A percentile compares a stretch with the other conserved stretches of the same genome.
Conservation (phyloP, 2,888 invertebrate species). For the Leptodirus hochenwartii region DNA sequence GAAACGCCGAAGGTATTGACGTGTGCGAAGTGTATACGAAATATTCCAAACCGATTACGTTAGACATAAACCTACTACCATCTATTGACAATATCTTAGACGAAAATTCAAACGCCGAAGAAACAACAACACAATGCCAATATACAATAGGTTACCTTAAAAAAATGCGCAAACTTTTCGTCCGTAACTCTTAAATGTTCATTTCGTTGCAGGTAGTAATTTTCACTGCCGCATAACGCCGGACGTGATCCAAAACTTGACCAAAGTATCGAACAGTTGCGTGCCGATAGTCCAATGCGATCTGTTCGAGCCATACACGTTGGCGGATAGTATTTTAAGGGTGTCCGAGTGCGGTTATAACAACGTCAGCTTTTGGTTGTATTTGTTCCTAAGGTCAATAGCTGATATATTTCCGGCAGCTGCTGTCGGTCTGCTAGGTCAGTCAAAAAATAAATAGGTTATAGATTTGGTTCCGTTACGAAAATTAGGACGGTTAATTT, state of each 20-base stretch:
- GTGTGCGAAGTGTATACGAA: slow-evolving; percentile 43
- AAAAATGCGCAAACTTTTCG: too few relatives aligned
- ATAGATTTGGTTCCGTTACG: too few relatives aligned
- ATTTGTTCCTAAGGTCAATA: slow-evolving; percentile 40
- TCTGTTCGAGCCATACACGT: slow-evolving; percentile 50
- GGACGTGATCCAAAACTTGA: slow-evolving; percentile 22
- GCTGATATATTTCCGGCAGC: slow-evolving; percentile 64
- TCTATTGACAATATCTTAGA: slow-evolving; percentile 26
- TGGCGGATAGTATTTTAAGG: slow-evolving; percentile 42
- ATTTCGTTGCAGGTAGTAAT: slow-evolving; percentile 24
- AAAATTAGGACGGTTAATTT: too few relatives aligned
- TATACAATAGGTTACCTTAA: slow-evolving; percentile 37
- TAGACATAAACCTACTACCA: slow-evolving; percentile 34
- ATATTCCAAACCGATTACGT: slow-evolving; percentile 30
- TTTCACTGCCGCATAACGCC: slow-evolving; percentile 45
- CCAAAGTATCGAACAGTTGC: slow-evolving; percentile 29
- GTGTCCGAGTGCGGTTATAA: slow-evolving; percentile 58
- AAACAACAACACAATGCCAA: slow-evolving; percentile 37
- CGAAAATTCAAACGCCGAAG: slow-evolving; percentile 26
- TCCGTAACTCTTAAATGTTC: background rate
- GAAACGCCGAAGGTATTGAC: slow-evolving; percentile 19
- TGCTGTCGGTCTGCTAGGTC: slow-evolving; percentile 47
- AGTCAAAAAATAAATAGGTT: too few relatives aligned
- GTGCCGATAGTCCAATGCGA: slow-evolving; percentile 50
- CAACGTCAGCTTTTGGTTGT: slow-evolving; percentile 48